Base-by-base conservation (phyloP, 2,113 vertebrate genomes). In the Charadrius vociferus region DNA sequence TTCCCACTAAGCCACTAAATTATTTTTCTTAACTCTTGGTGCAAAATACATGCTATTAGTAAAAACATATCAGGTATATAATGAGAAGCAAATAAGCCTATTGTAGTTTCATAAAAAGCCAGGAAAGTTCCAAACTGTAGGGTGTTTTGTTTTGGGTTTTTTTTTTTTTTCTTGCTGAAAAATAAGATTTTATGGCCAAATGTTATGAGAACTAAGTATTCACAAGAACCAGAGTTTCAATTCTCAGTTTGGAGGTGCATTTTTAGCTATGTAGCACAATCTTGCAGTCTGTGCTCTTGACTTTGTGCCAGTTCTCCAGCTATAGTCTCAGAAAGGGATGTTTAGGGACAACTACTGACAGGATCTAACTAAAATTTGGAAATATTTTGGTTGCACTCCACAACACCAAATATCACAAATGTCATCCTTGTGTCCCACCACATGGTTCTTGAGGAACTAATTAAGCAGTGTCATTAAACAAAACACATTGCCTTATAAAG, bases 1-100 rank as follows among this genome's bases (percentile, higher is more conserved):
- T 97, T 98, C 92, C 96, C 96, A 93, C 78, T 94, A 97, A 98
- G 55, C 63, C 83, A 96, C 91, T 97, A 97, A 98, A 97, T 97
- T 95, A 97, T 97, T 97, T 97, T 97, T 73, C 87, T 96, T 72
- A 84, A 77, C 43, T 95, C 34, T 75, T 80, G 56, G 78, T 80
- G 77, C 88, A 95, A 98, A 98, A 97, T 97, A 86, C 63, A 68
- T 94, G 83, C 87, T 94, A 83, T 97, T 97, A 50, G 84, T 95
- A 87, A 95, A 98, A 98, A 93, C 43, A 94, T 94, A 93, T 94
- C 94, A 66, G 27, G 61, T 94, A 96, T 83, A 86, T 94, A 98
- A 94, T 65, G 50, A 97, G 96, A 94, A 95, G 79, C 72, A 96
- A 96, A 96, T 95, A 98, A 98, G 89, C 58, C 78, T 70, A 86